Evolutionary conservation across 2,888 invertebrate species (phyloP).

Genomic region (Drosophila colorata): DNA sequence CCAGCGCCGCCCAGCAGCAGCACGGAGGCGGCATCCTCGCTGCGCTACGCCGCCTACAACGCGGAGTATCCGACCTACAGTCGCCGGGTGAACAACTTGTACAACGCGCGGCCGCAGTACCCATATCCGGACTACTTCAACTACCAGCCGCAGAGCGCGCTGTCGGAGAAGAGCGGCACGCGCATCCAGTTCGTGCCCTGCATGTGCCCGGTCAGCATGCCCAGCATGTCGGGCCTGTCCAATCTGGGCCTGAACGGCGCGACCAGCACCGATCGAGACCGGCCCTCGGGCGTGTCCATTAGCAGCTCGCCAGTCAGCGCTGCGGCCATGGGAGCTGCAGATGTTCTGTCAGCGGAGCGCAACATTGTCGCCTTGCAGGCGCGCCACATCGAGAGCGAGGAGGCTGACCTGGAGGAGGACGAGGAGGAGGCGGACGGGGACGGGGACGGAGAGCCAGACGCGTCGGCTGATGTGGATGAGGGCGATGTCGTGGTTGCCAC

Average conservation of each 20-base stretch:
- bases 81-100: slow-evolving; percentile 75
- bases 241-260: slow-evolving; percentile 14
- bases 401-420: slow-evolving; percentile 32
- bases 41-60: slow-evolving; percentile 40
- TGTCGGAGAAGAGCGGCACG: slow-evolving; percentile 47
- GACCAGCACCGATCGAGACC: slow-evolving; percentile 34
- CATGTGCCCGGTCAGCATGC: slow-evolving; percentile 83
- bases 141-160: slow-evolving; percentile 57
- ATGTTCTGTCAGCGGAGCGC: slow-evolving; percentile 11
- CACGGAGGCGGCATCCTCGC: slow-evolving; percentile 48
- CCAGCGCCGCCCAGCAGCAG: slow-evolving; percentile 38
- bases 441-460: slow-evolving; percentile 14
- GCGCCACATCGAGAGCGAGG: slow-evolving; percentile 47
- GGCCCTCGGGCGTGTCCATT: slow-evolving; percentile 34
- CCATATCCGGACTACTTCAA: slow-evolving; percentile 83
- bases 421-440: slow-evolving; percentile 18
- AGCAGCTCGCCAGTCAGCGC: slow-evolving; percentile 19
- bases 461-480: slow-evolving; percentile 12
- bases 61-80: slow-evolving; percentile 79
- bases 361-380: slow-evolving; percentile 46
- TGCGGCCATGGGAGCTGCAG: slow-evolving; percentile 1
- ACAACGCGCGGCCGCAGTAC: slow-evolving; percentile 80
- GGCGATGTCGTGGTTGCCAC: background rate
- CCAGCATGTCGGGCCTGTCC: slow-evolving; percentile 37
- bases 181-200: slow-evolving; percentile 83